Percentiles rank a stretch among this genome's conserved stretches.
phyloP scores from a whole-genome alignment of 2,797 vertebrate species.

The Oryzias sinensis region DNA sequence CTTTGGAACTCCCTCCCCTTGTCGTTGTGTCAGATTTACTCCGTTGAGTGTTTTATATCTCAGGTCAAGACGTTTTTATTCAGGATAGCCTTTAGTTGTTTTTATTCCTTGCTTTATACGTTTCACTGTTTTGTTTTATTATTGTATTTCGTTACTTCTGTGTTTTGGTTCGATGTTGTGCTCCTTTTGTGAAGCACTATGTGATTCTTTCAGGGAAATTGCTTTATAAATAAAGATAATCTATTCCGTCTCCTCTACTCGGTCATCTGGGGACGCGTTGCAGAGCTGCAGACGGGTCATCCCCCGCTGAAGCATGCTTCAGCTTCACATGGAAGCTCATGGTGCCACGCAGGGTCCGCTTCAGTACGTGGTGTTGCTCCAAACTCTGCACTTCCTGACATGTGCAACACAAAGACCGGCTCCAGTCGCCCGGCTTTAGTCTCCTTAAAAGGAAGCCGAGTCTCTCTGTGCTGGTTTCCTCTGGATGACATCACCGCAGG shows the following conservation, averaged over 20 bases:
- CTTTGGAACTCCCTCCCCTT: no score
- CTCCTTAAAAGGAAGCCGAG: conserved; percentile 70
- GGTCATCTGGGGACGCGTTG: neutral
- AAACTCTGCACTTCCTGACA: conserved; percentile 29
- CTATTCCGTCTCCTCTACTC: conserved; percentile 13
- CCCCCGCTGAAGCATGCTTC: neutral
- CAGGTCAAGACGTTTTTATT: no score
- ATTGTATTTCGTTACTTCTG: no score
- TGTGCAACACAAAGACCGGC: conserved; percentile 17
- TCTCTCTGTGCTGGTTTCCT: conserved; percentile 48
- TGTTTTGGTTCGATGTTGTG: no score
- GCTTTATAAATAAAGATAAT: no score
- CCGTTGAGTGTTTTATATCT: no score
- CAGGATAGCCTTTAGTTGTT: no score
- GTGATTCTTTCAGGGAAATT: no score
- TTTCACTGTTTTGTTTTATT: no score
- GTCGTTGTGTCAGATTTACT: no score
- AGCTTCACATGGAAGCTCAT: conserved; percentile 21
- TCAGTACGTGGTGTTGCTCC: neutral
- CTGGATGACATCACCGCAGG: conserved; percentile 61
- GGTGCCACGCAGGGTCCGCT: neutral
- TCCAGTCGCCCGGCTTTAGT: conserved; percentile 30
- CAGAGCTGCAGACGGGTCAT: conserved; percentile 6
- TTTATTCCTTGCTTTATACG: no score
- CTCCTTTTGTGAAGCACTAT: no score